Conservation (phyloP, 2,888 invertebrate species). For the Nebria salina region DNA sequence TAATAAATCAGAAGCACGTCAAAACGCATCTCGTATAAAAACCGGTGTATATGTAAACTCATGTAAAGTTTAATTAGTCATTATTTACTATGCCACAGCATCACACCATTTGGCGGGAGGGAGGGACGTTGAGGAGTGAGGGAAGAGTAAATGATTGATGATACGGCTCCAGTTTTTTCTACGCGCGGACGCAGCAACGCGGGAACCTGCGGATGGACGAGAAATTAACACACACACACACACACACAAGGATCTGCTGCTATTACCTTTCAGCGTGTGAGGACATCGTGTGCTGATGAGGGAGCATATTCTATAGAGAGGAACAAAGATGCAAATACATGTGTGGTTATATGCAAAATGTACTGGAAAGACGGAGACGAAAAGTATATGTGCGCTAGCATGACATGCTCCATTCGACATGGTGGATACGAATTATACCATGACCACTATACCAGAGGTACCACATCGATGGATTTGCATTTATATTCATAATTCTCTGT, state of each 20-base stretch:
- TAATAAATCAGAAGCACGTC: conserved; percentile 38
- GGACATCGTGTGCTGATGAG: conserved; percentile 48
- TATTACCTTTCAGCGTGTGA: conserved; percentile 29
- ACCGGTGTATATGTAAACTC: conserved; percentile 50
- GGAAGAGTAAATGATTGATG: conserved; percentile 41
- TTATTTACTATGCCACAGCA: conserved; percentile 45
- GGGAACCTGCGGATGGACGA: conserved; percentile 42
- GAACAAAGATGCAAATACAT: conserved; percentile 7
- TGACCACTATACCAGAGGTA: conserved; percentile 49
- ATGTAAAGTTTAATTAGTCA: conserved; percentile 54
- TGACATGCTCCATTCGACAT: conserved; percentile 58
- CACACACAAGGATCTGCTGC: conserved; percentile 26
- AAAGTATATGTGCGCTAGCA: conserved; percentile 50
- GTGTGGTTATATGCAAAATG: conserved; percentile 8
- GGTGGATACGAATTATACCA: conserved; percentile 58
- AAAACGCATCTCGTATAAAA: conserved; percentile 38
- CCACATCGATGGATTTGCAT: conserved; percentile 2
- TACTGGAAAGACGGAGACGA: conserved; percentile 20
- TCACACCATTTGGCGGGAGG: conserved; percentile 19
- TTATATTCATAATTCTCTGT: neutral
- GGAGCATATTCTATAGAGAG: neutral
- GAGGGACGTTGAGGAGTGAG: neutral
- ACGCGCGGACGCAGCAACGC: conserved; percentile 22
- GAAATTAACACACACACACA: conserved; percentile 35
- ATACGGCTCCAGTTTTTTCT: conserved; percentile 38